Base-by-base conservation (phyloP, 2,888 invertebrate genomes). In the Gryllus longicercus region DNA sequence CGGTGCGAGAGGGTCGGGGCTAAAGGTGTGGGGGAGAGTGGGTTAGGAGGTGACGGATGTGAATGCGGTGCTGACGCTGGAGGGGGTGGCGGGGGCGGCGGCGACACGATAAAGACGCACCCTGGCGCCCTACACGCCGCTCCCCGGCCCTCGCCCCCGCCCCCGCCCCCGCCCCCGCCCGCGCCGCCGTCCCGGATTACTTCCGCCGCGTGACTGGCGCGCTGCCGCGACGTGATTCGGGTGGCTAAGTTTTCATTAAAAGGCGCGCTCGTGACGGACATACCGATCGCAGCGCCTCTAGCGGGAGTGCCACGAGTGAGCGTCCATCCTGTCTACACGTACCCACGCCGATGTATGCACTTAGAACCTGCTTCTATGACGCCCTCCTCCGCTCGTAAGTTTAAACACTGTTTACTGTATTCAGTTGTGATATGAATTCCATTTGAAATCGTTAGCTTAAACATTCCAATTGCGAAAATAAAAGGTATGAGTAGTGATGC, bases 241-340 rank as follows among this genome's bases (percentile, higher is more conserved):
- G 51, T 78, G 78, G 51, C 51, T 78, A 78, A 50, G 25, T 78
- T 78, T 78, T 78, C 78, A 78, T 49, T 49, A 49, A 25, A 76
- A 25, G 76, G 63, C 63, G 63, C 63, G 63, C 63, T 76, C 76
- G 76, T 76, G 76, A 76, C 76, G 76, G 76, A 76, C 76, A 76
- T 76, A 76, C 25, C 50, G 76, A 76, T 76, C 25, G 16, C 16
- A 49, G 50, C 76, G 25, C 50, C 23, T n/a, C 63, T 63, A n/a
- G 63, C 63, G 63, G 63, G 16, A 4, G 16, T n/a, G 63, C 63
- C 14, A 5, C 12, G n/a, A 63, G 63, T 63, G 38, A 38, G 38
- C 38, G 38, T 38, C 38, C 38, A 38, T 38, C 8, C 38, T 5
- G 38, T 38, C 38, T 38, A 38, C 38, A 38, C 38, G 38, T 38